Evolutionary conservation across 2,888 invertebrate genomes (phyloP), one percentile per base, ranked within the genome.

Genomic region (Mesorhabditis sp.): DNA sequence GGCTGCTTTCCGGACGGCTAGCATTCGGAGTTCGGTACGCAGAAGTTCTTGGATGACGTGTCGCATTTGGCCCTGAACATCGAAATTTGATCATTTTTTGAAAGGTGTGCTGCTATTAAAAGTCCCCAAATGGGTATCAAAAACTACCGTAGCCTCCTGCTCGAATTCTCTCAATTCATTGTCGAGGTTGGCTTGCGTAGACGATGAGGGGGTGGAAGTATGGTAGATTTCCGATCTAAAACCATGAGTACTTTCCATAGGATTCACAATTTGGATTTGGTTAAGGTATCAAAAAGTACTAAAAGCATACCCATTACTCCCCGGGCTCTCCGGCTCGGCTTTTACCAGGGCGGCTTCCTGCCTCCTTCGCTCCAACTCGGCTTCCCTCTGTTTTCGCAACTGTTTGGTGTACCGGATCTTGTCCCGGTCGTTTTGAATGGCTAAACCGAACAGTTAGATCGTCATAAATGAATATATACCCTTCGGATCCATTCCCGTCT

Each of bases 401-500:
- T 76, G 76, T 68, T 80, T 80, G 65, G 80, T 80, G 67, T 80
- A 80, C 15, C 80, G 75, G 41, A 80, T 80, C 69, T 80, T 80
- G 74, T 80, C 80, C 13, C 80, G 75, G 72, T 80, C 80, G 73
- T 80, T 78, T 72, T 80, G 80, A 67, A 80, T 80, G 4, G 80
- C 80, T 80, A 72, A 68, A 79, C 75, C 62, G 10, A 42, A 50
- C n/a, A 50, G 58, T n/a, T 13, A 50, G n/a, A 50, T 50, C 1
- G 58, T 50, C 28, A 28, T 28, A 1, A 28, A 28, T 28, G 28
- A 28, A 28, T 28, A 28, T 72, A 41, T 58, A 80, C 80, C 80
- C 73, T 79, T 80, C 69, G 80, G 77, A 69, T 80, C 80, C 80
- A 80, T 80, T 70, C 80, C 80, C 74, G 74, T 76, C 62, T 79